Base-by-base conservation (phyloP, 2,797 vertebrate species). In the Lycodopsis pacificus region DNA sequence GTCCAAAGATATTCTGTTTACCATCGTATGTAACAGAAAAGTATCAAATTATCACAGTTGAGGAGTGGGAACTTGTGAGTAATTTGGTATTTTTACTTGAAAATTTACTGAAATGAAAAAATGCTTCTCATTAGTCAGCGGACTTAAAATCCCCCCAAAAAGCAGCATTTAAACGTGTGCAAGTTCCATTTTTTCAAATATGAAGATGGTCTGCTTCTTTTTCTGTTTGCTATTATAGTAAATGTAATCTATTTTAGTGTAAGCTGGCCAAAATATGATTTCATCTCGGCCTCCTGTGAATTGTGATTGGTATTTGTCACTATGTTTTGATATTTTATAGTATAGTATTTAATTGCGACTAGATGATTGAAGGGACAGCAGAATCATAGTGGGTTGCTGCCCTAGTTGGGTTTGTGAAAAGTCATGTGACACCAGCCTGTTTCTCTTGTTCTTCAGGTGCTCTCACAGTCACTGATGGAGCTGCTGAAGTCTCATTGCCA, bases 361-460 rank as follows among this genome's bases (percentile, higher is more conserved):
- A 42, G 3, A 42, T 17, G 13, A 70, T 46, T 0, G 14, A 17
- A 20, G 13, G 5, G 14, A 27, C 25, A 15, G 10, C 13, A 15
- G 13, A 40, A 14, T 7, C 22, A 13, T 61, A 9, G 22, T 62
- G 19, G 9, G 44, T 13, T 22, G 34, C 8, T 22, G 12, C 22
- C 48, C 7, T 56, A 10, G 1, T 70, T 36, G 10, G 14, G 19
- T 65, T 56, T 40, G 12, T 27, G 44, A 65, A 65, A 40, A 32
- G 2, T 1, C 10, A 14, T 56, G 5, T 63, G 17, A 67, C 11
- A 46, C 9, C n/a, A n/a, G 7, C 14, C 7, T n/a, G 58, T 22
- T 44, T 19, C 3, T 83, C 5, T 71, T 73, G 5, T 77, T 34
- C 54, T 73, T 46, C 69, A 83, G 88, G 38, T 71, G 22, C 11